Base-by-base conservation (phyloP, 2,888 invertebrate species). In the Oxycera nigricornis region DNA sequence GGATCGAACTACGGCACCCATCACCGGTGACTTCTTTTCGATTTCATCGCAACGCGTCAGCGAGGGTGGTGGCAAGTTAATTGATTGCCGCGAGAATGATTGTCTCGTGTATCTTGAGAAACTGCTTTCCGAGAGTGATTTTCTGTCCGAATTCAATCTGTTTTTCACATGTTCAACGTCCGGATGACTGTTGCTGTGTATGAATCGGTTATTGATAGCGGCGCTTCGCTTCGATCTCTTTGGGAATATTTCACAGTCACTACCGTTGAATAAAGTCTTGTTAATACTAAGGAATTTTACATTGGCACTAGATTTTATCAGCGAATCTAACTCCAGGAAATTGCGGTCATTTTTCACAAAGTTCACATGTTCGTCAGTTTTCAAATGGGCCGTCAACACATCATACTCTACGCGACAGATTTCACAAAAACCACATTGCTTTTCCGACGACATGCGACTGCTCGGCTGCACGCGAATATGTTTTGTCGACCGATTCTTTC, bases 391-490 rank as follows among this genome's bases (percentile, higher is more conserved):
- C 17, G 89, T 88, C 14, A 92, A 86, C 81, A 90, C 91, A 75
- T 88, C 88, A 83, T 92, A 94, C 80, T 92, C 91, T 65, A 89
- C 86, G 81, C 91, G 91, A 84, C 94, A 94, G 83, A 94, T 91
- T 86, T 94, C 93, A 86, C 93, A 94, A 81, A 91, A 93, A 20
- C 94, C 94, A 55, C 88, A 88, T 77, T 87, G 85, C 59, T 85
- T 84, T 2, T 85, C 84, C 31, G 81, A 83, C 0, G 84, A 80
- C 9, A 77, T 75, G 7, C 78, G 76, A 73, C 55, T 65, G 52
- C 7, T 62, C 11, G 65, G 72, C 46, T 73, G 72, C 22, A 62
- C 59, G 35, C 73, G 62, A 55, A 74, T 73, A 39, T 75, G 61
- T 24, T 73, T 76, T 68, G 83, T 76, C 68, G 83, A 81, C 61